Evolutionary conservation across 2,113 vertebrate genomes (phyloP).

Genomic region (Lipophrys pholis): DNA sequence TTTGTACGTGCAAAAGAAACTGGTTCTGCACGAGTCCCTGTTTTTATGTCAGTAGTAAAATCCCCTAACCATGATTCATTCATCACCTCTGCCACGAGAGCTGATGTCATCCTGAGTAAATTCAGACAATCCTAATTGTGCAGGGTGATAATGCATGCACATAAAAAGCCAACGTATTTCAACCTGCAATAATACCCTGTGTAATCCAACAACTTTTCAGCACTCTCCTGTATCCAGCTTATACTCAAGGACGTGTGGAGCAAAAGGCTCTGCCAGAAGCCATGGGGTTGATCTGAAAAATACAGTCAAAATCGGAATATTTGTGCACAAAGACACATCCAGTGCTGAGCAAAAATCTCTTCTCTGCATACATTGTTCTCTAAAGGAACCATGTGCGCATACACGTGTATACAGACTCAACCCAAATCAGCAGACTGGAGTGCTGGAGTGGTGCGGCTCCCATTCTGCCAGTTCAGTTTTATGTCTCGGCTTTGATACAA

Average conservation of each 20-base stretch:
- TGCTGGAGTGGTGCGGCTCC: slow-evolving; percentile 52
- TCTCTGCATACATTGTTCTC: slow-evolving; percentile 50
- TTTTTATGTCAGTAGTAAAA: slow-evolving; percentile 23
- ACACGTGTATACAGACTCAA: slow-evolving; percentile 19
- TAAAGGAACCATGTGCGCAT: slow-evolving; percentile 31
- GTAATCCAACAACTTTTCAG: slow-evolving; percentile 68
- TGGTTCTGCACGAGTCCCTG: slow-evolving; percentile 1
- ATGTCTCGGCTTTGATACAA: slow-evolving; percentile 77
- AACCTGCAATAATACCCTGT: slow-evolving; percentile 41
- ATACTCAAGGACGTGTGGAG: slow-evolving; percentile 53
- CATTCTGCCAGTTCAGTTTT: slow-evolving; percentile 77
- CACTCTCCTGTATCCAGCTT: slow-evolving; percentile 50
- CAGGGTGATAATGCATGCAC: slow-evolving; percentile 64
- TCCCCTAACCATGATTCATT: slow-evolving; percentile 7
- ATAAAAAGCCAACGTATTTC: slow-evolving; percentile 68
- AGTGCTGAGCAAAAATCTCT: slow-evolving; percentile 16
- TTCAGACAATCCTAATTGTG: slow-evolving; percentile 66
- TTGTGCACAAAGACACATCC: slow-evolving; percentile 23
- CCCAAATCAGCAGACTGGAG: slow-evolving; percentile 54
- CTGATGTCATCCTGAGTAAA: slow-evolving; percentile 64
- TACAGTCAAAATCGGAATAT: slow-evolving; percentile 23
- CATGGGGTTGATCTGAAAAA: slow-evolving; percentile 53
- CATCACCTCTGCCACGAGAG: slow-evolving; percentile 9
- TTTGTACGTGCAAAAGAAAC: slow-evolving; percentile 2
- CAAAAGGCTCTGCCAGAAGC: slow-evolving; percentile 22